Base-by-base conservation (phyloP, 2,888 invertebrate species). In the Drosophila testacea region DNA sequence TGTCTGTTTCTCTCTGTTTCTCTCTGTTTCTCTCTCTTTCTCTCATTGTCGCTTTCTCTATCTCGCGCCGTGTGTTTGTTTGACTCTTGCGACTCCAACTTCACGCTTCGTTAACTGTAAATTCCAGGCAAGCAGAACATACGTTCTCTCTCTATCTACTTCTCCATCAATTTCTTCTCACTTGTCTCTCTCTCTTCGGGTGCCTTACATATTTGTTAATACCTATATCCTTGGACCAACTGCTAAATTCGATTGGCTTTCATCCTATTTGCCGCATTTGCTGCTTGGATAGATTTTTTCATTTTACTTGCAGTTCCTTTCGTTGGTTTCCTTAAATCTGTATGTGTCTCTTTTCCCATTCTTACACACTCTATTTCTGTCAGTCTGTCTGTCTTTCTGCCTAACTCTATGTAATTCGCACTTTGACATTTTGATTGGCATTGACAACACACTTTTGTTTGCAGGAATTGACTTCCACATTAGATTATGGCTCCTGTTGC, bases 351-450 rank as follows among this genome's bases (percentile, higher is more conserved):
- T 30, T 34, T 27, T 56, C 44, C 22, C 13, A 11, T 4, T 13
- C 10, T 6, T 39, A 22, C 22, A 22, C 22, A 22, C 22, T 22
- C 22, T 7, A 0, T 13, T 16, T 59, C 13, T 38, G 38, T 32
- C 28, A 30, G 32, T 38, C 13, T 16, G 3, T 28, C 9, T 51
- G 32, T 56, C 30, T 46, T 36, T 52, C 59, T 48, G 46, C 16
- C 27, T 55, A 38, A 36, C 59, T 65, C 55, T 59, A 68, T 69
- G 69, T 79, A 73, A 77, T 65, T 79, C 79, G 81, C 81, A 84
- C 86, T 79, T 77, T 86, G 85, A 85, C 85, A 85, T 85, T 80
- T 72, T 80, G 87, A 86, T 87, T 86, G 85, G 83, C 87, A 87
- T 81, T 86, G 81, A 83, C 79, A 81, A 81, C 74, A 71, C 73